phyloP scores from a whole-genome alignment of 2,888 invertebrate species.

The Scaptomyza flava region DNA sequence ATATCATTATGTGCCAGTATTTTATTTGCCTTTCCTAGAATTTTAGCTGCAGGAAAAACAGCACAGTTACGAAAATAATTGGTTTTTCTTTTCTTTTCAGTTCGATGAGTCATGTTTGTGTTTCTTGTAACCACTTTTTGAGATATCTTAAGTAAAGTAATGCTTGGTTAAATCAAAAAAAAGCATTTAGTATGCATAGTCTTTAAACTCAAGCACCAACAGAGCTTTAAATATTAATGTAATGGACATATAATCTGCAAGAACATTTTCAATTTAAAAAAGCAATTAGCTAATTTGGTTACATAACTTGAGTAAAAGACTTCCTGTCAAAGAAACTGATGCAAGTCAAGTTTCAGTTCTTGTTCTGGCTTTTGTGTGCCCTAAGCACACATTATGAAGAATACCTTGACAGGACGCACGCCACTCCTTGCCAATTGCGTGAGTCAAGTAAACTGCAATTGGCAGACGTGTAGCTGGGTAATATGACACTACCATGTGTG shows the following conservation, averaged over 20 bases:
- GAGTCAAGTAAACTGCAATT: conserved; percentile 65
- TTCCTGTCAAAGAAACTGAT: conserved; percentile 1
- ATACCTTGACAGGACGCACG: conserved; percentile 2
- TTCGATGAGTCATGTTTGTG: conserved; percentile 40
- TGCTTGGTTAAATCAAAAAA: too few relatives aligned
- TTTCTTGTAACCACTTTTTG: not conserved
- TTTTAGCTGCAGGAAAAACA: not conserved
- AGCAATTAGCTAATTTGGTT: not conserved
- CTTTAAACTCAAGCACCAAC: too few relatives aligned
- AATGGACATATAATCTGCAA: not conserved
- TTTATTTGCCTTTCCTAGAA: conserved; percentile 29
- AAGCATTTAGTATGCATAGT: too few relatives aligned
- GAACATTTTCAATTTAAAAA: not conserved
- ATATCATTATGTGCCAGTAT: conserved; percentile 56
- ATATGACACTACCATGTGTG: conserved; percentile 11
- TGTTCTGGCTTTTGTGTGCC: conserved; percentile 1
- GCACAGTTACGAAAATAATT: conserved; percentile 16
- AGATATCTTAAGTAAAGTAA: not conserved
- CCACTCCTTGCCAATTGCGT: conserved; percentile 60
- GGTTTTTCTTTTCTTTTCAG: conserved; percentile 5
- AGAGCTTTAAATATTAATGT: too few relatives aligned
- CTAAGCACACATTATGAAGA: conserved; percentile 13
- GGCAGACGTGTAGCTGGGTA: conserved; percentile 43
- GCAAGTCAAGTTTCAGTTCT: not conserved
- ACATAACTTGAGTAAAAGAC: not conserved